These are phyloP conservation scores for Temnothorax nylanderi DNA, from an alignment of 1,140 invertebrate species.

Conservation along the genomic window DNA sequence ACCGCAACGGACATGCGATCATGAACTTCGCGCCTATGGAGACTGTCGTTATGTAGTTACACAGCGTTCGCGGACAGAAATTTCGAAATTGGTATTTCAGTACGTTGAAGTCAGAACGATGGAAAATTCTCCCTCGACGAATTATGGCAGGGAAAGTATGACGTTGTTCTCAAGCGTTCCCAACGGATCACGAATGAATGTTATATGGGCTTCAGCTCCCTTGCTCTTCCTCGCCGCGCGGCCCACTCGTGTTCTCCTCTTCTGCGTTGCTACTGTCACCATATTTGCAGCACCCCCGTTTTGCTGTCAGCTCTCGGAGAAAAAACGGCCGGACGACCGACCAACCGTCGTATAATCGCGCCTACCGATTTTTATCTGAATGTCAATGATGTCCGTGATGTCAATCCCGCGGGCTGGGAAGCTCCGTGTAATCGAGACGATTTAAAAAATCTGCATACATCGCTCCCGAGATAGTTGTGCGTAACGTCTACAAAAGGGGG, in stretches of 20 bases:
- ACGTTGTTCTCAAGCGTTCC: constrained; percentile 56
- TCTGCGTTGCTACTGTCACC: constrained; percentile 14
- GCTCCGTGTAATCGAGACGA: constrained; percentile 42
- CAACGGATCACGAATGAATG: constrained; percentile 67
- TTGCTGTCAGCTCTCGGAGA: not conserved
- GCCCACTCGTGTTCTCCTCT: not conserved
- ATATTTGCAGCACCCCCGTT: constrained; percentile 13
- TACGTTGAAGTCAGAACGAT: constrained; percentile 35
- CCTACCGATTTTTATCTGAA: constrained; percentile 21
- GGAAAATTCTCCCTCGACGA: constrained; percentile 52
- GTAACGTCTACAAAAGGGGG: constrained; percentile 12
- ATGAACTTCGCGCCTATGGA: not conserved
- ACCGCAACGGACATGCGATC: not conserved
- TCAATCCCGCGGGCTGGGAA: constrained; percentile 18
- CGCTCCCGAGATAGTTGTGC: constrained; percentile 62
- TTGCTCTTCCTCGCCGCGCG: not conserved
- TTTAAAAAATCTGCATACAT: constrained; percentile 74
- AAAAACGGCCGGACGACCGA: not conserved
- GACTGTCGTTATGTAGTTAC: constrained; percentile 18
- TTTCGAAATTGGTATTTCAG: constrained; percentile 53
- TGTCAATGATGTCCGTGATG: not conserved
- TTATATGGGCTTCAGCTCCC: constrained; percentile 51
- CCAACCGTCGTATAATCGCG: constrained; percentile 53
- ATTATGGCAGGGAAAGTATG: constrained; percentile 50
- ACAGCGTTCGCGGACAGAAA: constrained; percentile 13